Evolutionary conservation across 2,888 invertebrate genomes (phyloP), one percentile per base, ranked within the genome.

Genomic region (Abscondita cerata): DNA sequence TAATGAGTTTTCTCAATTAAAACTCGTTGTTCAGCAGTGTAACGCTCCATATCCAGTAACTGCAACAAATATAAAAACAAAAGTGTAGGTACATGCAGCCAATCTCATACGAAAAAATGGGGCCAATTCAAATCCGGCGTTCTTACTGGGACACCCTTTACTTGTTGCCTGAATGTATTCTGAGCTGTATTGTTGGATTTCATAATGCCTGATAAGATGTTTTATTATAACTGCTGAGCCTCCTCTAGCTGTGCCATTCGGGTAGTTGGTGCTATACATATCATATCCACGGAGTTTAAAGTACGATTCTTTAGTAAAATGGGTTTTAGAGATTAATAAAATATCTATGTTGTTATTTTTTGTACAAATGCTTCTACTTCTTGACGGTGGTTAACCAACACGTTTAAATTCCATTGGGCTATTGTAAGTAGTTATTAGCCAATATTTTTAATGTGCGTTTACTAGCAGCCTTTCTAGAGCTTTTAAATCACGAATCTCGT

Each of bases 231-330:
- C 31, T 50, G 50, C 52, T 38, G 38, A 16, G 16, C 52, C 41
- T 40, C 41, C 52, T 52, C 40, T 52, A 13, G 41, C 52, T 52
- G 52, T 18, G 52, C 41, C 38, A n/a, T 20, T 20, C 16, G 20
- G 31, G 20, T 52, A 20, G 13, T 48, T 48, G 9, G 48, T 33
- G 48, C 31, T 33, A 48, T 33, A 48, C 1, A n/a, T 48, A 40
- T 52, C 52, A 41, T 52, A 52, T 18, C 38, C 52, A 40, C n/a
- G 40, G 1, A 40, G n/a, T 52, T 52, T 52, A 20, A 51, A 51
- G 36, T 52, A 52, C n/a, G 51, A 52, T 41, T 41, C 8, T 41
- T 41, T 15, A 41, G 41, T 41, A 41, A 41, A 41, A 15, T n/a
- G 15, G 41, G 15, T 16, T 41, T 41, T 15, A 15, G 41, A 41